These are phyloP conservation scores for Procambarus clarkii DNA, from an alignment of 1,140 invertebrate genomes.

Conservation along the genomic window DNA sequence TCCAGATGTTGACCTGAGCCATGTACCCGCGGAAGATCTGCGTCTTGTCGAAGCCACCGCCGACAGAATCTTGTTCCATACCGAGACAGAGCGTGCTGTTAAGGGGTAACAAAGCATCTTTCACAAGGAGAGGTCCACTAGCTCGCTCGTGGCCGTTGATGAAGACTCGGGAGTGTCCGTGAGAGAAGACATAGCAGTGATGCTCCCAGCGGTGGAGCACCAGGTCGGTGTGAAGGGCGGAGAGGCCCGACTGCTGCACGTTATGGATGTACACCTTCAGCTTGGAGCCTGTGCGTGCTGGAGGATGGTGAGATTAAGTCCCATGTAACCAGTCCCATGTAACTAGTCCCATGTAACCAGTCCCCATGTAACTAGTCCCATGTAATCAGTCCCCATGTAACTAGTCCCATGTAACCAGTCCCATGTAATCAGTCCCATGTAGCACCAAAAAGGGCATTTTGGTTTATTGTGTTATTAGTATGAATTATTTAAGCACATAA, in stretches of 20 bases:
- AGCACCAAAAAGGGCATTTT: too few relatives aligned
- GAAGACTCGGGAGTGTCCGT: slow-evolving; percentile 9
- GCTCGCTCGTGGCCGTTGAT: slow-evolving; percentile 26
- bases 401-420: too few relatives aligned
- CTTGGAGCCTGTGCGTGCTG: slow-evolving; percentile 39
- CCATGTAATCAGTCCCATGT: too few relatives aligned
- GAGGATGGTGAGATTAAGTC: neutral
- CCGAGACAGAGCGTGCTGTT: slow-evolving; percentile 25
- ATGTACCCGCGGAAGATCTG: slow-evolving; percentile 47
- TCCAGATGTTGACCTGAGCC: slow-evolving; percentile 50
- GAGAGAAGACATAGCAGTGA: slow-evolving; percentile 42
- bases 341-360: too few relatives aligned
- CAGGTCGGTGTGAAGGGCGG: slow-evolving; percentile 19
- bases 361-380: too few relatives aligned
- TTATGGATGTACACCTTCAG: slow-evolving; percentile 17
- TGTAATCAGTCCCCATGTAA: too few relatives aligned
- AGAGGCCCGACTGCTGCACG: slow-evolving; percentile 17
- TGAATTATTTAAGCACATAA: too few relatives aligned
- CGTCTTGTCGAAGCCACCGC: slow-evolving; percentile 40
- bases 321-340: neutral
- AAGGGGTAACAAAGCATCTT: slow-evolving; percentile 22
- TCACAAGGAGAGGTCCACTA: neutral
- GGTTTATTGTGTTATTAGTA: too few relatives aligned
- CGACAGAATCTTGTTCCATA: slow-evolving; percentile 37
- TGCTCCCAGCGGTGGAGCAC: slow-evolving; percentile 36